phyloP scores from a whole-genome alignment of 2,797 vertebrate species.

The Gallinago solitaria region DNA sequence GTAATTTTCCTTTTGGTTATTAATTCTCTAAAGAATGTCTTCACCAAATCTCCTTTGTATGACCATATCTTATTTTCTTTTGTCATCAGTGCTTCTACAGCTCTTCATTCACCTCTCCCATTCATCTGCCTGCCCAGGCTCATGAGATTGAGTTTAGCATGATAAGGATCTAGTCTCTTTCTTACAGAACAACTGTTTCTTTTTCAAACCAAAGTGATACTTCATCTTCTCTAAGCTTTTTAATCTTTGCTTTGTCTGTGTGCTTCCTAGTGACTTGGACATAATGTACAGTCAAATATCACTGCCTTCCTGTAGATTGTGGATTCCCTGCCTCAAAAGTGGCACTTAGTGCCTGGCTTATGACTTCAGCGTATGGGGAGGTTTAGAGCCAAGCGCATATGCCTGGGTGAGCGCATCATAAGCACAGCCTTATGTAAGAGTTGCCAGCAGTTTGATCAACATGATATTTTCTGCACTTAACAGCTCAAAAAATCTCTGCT shows the following conservation, averaged over 20 bases:
- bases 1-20: neutral
- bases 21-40: neutral
- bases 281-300: accelerated
- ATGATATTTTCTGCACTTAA: neutral
- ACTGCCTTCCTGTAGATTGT: neutral
- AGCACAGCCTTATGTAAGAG: neutral
- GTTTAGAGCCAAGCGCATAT: neutral
- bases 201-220: neutral
- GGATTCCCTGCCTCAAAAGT: neutral
- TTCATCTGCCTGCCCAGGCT: neutral
- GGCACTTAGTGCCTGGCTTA: neutral
- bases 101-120: neutral
- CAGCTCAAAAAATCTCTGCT: neutral
- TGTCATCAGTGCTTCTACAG: neutral
- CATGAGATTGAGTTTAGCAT: neutral
- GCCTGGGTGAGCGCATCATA: neutral
- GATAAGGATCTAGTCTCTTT: neutral
- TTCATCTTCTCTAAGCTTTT: neutral
- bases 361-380: neutral
- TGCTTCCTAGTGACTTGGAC: neutral
- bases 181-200: neutral
- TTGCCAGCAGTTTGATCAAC: neutral
- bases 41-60: neutral
- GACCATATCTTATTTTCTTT: neutral
- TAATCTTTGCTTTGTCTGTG: neutral